phyloP scores from a whole-genome alignment of 2,888 invertebrate species.

The Pachycephus smyrnensis region DNA sequence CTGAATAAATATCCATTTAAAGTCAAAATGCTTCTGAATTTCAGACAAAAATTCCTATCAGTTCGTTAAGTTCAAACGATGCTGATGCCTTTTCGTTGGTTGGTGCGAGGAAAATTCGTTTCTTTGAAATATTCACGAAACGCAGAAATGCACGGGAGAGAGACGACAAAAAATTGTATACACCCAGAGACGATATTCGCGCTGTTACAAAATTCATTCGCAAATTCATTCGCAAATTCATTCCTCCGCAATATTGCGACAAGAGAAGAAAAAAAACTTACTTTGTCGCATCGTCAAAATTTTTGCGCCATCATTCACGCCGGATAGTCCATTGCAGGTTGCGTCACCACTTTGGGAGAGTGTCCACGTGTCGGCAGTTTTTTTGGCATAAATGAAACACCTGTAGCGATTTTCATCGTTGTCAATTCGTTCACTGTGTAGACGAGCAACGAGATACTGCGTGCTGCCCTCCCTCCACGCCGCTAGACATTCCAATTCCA shows the following conservation, averaged over 20 bases:
- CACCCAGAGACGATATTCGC: not conserved
- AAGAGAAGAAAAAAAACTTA: slow-evolving; percentile 36
- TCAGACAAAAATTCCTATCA: too few species aligned
- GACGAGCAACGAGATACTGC: slow-evolving; percentile 82
- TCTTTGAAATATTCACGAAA: not conserved
- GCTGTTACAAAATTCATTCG: not conserved
- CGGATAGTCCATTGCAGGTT: slow-evolving; percentile 81
- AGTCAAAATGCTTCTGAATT: not conserved
- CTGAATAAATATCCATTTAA: not conserved
- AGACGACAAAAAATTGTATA: not conserved
- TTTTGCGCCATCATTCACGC: slow-evolving; percentile 80
- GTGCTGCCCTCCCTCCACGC: slow-evolving; percentile 88
- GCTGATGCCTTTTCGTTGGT: too few species aligned
- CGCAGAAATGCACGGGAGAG: not conserved
- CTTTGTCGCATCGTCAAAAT: slow-evolving; percentile 73
- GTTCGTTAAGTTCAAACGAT: too few species aligned
- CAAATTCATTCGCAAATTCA: not conserved
- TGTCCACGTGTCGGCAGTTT: slow-evolving; percentile 72
- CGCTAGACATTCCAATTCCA: slow-evolving; percentile 84
- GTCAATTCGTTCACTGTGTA: slow-evolving; percentile 82
- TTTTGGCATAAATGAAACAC: slow-evolving; percentile 86
- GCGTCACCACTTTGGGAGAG: slow-evolving; percentile 84
- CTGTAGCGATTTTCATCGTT: slow-evolving; percentile 84
- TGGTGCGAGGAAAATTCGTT: not conserved
- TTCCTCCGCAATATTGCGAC: not conserved